phyloP scores from a whole-genome alignment of 2,113 vertebrate species.

The Megaleporinus macrocephalus region DNA sequence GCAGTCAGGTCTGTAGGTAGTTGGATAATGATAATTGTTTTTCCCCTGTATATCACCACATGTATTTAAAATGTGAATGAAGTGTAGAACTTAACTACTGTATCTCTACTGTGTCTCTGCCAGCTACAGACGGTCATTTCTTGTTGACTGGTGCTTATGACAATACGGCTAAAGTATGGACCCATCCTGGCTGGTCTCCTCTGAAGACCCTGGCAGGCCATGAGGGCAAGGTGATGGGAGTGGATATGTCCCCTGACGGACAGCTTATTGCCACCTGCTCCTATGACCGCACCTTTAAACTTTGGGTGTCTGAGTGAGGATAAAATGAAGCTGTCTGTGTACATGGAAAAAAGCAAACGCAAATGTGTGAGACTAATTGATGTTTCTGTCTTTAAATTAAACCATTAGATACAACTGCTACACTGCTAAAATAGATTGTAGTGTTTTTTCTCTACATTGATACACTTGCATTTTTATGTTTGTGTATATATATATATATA shows the following conservation, averaged over 20 bases:
- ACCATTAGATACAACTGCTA: too few relatives aligned
- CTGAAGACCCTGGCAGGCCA: constrained; percentile 95
- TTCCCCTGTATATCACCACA: too few relatives aligned
- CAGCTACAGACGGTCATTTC: constrained; percentile 93
- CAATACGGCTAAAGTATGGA: constrained; percentile 97
- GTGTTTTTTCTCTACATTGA: too few relatives aligned
- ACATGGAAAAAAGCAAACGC: too few relatives aligned
- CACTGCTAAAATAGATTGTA: too few relatives aligned
- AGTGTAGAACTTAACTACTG: neutral
- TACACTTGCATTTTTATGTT: too few relatives aligned
- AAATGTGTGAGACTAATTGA: neutral
- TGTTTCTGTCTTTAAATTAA: neutral
- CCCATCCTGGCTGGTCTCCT: constrained; percentile 94
- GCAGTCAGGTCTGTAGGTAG: too few relatives aligned
- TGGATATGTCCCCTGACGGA: constrained; percentile 92
- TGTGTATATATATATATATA: too few relatives aligned
- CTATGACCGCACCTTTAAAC: constrained; percentile 96
- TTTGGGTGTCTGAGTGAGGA: constrained; percentile 89
- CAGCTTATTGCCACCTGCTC: constrained; percentile 96
- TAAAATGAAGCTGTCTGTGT: neutral
- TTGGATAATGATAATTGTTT: too few relatives aligned
- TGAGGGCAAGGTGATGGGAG: constrained; percentile 97
- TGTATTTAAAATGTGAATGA: too few relatives aligned
- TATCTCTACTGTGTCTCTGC: neutral
- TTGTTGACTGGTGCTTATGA: constrained; percentile 93